These are phyloP conservation scores for Hystrix cristata DNA, from an alignment of 2,113 vertebrate species.

Conservation along the genomic window DNA sequence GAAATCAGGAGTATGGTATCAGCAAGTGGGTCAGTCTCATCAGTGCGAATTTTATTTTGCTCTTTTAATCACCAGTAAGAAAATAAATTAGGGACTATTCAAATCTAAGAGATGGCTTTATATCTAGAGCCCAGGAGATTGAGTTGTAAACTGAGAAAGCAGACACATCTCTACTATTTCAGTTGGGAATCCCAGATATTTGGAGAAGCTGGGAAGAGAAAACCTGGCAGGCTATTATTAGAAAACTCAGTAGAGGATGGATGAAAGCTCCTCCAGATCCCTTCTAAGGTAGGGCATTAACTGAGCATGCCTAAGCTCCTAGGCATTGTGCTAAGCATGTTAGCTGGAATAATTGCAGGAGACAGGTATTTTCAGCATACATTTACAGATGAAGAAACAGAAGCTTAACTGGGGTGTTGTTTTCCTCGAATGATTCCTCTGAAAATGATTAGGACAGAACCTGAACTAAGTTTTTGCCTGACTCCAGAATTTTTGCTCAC, in stretches of 20 bases:
- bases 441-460: neutral
- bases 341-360: neutral
- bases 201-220: conserved; percentile 20
- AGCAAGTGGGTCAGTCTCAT: neutral
- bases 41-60: conserved; percentile 53
- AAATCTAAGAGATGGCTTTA: conserved; percentile 25
- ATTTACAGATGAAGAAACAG: neutral
- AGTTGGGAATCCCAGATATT: neutral
- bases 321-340: neutral
- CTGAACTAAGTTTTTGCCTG: neutral
- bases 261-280: neutral
- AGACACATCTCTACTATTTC: neutral
- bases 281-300: neutral
- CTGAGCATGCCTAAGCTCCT: neutral
- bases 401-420: neutral
- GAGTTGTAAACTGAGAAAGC: conserved; percentile 28
- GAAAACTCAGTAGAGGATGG: neutral
- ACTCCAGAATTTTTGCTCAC: neutral
- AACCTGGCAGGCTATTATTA: neutral
- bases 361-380: neutral
- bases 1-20: neutral
- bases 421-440: neutral
- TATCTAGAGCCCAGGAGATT: neutral
- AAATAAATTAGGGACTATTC: conserved; percentile 60
- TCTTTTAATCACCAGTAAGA: conserved; percentile 66